Evolutionary conservation across 1,140 invertebrate species (phyloP).

Genomic region (Streblospio benedicti): DNA sequence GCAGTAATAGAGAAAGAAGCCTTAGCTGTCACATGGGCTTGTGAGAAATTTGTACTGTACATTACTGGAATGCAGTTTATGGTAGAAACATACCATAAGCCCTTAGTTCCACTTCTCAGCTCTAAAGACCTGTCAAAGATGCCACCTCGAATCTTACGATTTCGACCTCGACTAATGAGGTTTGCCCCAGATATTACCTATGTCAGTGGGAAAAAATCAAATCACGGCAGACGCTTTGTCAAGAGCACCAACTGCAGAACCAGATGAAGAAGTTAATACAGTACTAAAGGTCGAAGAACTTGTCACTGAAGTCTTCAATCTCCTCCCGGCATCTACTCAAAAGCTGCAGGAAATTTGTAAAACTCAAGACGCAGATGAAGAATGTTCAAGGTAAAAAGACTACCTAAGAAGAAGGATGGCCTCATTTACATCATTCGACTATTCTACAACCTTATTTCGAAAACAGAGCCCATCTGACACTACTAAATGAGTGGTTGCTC

Average conservation of each 20-base stretch:
- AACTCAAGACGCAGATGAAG: too few species aligned
- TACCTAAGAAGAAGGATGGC: too few species aligned
- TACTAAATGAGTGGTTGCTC: too few species aligned
- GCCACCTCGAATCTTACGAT: not conserved
- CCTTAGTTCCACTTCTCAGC: not conserved
- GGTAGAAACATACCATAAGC: conserved; percentile 4
- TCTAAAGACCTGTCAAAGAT: not conserved
- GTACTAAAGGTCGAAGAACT: not conserved
- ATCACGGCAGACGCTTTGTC: conserved; percentile 4
- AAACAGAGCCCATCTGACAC: too few species aligned
- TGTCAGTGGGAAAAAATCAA: not conserved
- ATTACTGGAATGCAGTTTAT: too few species aligned
- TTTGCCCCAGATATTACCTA: not conserved
- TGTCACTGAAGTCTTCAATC: not conserved
- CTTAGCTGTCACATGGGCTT: conserved; percentile 47
- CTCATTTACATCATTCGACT: too few species aligned
- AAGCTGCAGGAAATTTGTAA: not conserved
- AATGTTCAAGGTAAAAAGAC: too few species aligned
- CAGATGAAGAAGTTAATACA: not conserved
- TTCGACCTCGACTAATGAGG: not conserved
- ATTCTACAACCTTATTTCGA: too few species aligned
- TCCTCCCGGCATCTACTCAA: not conserved
- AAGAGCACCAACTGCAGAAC: not conserved
- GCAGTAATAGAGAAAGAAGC: conserved; percentile 50
- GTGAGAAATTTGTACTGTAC: conserved; percentile 27